Evolutionary conservation across 2,888 invertebrate genomes (phyloP), one percentile per base, ranked within the genome.

Genomic region (Morinoia aosen): DNA sequence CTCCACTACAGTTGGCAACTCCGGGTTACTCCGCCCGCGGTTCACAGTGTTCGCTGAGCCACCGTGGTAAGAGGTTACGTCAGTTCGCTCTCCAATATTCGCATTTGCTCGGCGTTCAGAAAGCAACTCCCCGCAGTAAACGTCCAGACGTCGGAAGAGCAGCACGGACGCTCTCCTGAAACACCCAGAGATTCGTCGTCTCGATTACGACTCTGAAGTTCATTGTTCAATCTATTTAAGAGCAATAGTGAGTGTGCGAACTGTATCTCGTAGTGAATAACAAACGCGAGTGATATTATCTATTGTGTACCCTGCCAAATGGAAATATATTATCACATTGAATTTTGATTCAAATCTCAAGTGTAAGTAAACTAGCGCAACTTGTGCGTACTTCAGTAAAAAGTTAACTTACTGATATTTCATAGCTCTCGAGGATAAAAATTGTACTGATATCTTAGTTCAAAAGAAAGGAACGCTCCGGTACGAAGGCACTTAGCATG

Each of bases 31-130:
- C n/a, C n/a, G 19, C 25, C 76, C 25, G 76, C 76, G 76, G 76
- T 76, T 76, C 76, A 76, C 76, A 76, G 76, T 76, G 25, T 76
- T 76, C 76, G 76, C 76, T 76, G 76, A 76, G 76, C 76, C 76
- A 33, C 33, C 33, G 76, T 33, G 33, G 2, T 3, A 33, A 76
- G 76, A 76, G 76, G 76, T 76, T 19, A 2, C 10, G 76, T 33
- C 25, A 76, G 10, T 76, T 76, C 33, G 76, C 76, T 76, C 61
- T 61, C 19, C 61, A 61, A 61, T 61, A 16, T 16, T 76, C 76
- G 10, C 3, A 10, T 33, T 76, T 33, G 19, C 76, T 16, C 33
- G 16, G 76, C 76, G 16, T 76, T 16, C 61, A 76, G 76, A 76
- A 76, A 76, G 76, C 76, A 76, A 76, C 19, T 76, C 19, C 76